These are phyloP conservation scores for Chamaea fasciata DNA, from an alignment of 2,113 vertebrate species.

Conservation along the genomic window DNA sequence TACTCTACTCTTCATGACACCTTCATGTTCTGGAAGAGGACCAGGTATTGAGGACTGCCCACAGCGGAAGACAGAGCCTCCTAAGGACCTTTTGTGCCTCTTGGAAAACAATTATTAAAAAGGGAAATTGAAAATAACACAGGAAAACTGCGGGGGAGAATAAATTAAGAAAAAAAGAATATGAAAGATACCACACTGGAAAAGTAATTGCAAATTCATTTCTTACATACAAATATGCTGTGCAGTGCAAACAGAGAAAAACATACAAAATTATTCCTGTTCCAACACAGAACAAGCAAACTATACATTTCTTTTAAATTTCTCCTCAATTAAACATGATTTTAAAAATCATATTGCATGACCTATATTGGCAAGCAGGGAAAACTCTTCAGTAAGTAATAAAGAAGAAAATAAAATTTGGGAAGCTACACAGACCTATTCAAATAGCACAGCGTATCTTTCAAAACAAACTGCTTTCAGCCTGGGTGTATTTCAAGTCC, in stretches of 20 bases:
- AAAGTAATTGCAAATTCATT: background rate
- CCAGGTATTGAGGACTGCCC: background rate
- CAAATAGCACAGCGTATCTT: background rate
- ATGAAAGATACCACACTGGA: background rate
- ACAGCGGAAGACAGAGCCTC: background rate
- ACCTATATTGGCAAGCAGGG: background rate
- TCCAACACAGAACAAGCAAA: background rate
- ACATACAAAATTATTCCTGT: background rate
- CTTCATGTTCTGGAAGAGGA: background rate
- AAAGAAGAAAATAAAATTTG: background rate
- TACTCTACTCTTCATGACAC: background rate
- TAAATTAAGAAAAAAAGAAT: background rate
- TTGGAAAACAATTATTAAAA: background rate
- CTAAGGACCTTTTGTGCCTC: background rate
- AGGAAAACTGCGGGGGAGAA: background rate
- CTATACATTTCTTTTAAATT: background rate
- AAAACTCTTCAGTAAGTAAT: background rate
- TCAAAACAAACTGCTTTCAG: background rate
- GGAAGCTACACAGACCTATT: background rate
- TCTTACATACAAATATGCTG: background rate
- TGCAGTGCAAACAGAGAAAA: background rate
- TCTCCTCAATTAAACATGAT: background rate
- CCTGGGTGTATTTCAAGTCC: background rate
- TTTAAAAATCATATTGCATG: background rate
- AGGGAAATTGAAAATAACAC: background rate